Evolutionary conservation across 2,797 vertebrate genomes (phyloP).

Genomic region (Tokudaia tokunoshimensis): DNA sequence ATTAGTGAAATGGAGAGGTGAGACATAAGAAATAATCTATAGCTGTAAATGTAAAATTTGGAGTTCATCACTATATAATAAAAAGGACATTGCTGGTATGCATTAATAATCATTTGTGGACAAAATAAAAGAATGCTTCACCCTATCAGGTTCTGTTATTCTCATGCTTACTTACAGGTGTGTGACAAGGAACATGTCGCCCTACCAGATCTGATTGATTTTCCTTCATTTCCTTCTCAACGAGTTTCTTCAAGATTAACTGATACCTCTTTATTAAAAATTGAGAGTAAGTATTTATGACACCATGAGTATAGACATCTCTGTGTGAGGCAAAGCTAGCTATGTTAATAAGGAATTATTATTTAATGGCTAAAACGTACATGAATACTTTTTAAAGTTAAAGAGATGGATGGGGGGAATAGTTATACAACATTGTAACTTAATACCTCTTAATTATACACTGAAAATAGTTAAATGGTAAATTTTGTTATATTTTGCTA

Average conservation of each 20-base stretch:
- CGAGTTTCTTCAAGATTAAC: slow-evolving; percentile 80
- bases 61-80: neutral
- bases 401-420: neutral
- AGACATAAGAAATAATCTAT: neutral
- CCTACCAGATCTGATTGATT: slow-evolving; percentile 81
- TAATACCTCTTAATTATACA: neutral
- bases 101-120: neutral
- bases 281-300: slow-evolving; percentile 89
- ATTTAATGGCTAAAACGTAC: slow-evolving; percentile 6
- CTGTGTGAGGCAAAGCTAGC: slow-evolving; percentile 18
- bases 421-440: neutral
- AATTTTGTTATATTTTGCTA: slow-evolving; percentile 38
- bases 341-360: slow-evolving; percentile 33
- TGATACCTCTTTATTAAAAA: slow-evolving; percentile 81
- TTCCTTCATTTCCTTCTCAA: slow-evolving; percentile 83
- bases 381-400: neutral
- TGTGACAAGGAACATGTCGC: slow-evolving; percentile 76
- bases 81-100: neutral
- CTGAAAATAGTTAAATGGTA: slow-evolving; percentile 20
- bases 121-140: slow-evolving; percentile 64
- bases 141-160: slow-evolving; percentile 74
- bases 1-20: slow-evolving; percentile 17
- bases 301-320: neutral
- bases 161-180: slow-evolving; percentile 84
- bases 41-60: slow-evolving; percentile 16